Conservation (phyloP, 2,113 vertebrate species). For the Apus apus region DNA sequence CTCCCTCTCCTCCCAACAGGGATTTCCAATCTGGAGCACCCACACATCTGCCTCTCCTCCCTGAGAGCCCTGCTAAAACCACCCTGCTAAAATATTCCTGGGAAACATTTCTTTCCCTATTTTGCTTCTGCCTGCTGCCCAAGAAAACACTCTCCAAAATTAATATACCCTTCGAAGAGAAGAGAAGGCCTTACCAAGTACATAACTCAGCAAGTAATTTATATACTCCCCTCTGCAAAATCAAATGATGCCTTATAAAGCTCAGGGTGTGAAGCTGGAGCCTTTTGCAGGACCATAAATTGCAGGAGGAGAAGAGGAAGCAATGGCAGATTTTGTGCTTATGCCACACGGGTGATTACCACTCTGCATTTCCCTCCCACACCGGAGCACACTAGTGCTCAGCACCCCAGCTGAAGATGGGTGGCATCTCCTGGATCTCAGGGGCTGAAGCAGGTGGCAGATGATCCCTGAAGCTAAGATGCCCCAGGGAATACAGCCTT, state of each 20-base stretch:
- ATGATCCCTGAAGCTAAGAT: background rate
- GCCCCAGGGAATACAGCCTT: background rate
- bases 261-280: background rate
- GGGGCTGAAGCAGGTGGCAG: background rate
- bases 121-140: background rate
- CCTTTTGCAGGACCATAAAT: background rate
- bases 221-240: background rate
- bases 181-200: background rate
- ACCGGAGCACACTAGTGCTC: rapidly evolving
- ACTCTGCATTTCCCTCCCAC: background rate
- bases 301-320: background rate
- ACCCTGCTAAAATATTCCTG: background rate
- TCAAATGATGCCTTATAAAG: background rate
- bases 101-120: background rate
- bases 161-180: background rate
- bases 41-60: background rate
- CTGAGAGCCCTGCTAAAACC: background rate
- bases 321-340: rapidly evolving
- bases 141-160: background rate
- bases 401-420: rapidly evolving
- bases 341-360: background rate
- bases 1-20: background rate
- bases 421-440: rapidly evolving
- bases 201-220: background rate
- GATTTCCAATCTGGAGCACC: background rate